phyloP scores from a whole-genome alignment of 2,797 vertebrate species.

The Microctenopoma stevenorrisi region DNA sequence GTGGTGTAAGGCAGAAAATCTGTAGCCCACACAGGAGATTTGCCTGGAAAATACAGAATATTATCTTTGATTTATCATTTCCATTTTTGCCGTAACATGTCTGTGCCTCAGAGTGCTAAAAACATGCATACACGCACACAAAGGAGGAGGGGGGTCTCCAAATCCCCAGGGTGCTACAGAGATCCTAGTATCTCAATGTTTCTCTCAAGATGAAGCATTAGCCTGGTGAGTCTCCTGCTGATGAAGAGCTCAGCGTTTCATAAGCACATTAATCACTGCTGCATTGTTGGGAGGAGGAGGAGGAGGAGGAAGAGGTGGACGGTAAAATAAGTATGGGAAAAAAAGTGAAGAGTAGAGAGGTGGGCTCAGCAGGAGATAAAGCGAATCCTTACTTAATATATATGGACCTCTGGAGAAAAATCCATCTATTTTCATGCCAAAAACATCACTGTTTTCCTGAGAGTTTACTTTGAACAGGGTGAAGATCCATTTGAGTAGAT shows the following conservation, averaged over 20 bases:
- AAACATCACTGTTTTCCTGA: not conserved
- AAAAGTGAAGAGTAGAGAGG: conserved; percentile 28
- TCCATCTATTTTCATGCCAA: not conserved
- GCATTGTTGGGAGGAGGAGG: conserved; percentile 40
- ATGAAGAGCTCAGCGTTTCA: conserved; percentile 74
- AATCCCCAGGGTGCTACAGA: conserved; percentile 29
- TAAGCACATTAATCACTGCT: conserved; percentile 73
- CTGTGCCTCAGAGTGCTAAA: conserved; percentile 9
- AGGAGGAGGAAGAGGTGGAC: conserved; percentile 30
- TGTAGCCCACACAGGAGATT: conserved; percentile 79
- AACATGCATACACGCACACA: conserved; percentile 19
- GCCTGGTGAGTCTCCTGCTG: conserved; percentile 55
- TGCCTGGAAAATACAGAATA: conserved; percentile 70
- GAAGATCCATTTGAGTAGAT: not conserved
- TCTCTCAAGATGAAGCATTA: conserved; percentile 76
- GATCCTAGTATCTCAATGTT: conserved; percentile 52
- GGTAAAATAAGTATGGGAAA: conserved; percentile 30
- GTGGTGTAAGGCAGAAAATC: conserved; percentile 82
- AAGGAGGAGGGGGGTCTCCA: conserved; percentile 8
- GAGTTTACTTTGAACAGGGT: not conserved
- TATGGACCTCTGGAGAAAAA: conserved; percentile 16
- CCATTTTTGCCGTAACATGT: conserved; percentile 1
- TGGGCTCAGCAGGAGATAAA: conserved; percentile 7
- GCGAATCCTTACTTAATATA: conserved; percentile 18
- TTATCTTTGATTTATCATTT: conserved; percentile 4